Evolutionary conservation across 2,888 invertebrate species (phyloP), one percentile per base, ranked within the genome.

Genomic region (Cabera pusaria): DNA sequence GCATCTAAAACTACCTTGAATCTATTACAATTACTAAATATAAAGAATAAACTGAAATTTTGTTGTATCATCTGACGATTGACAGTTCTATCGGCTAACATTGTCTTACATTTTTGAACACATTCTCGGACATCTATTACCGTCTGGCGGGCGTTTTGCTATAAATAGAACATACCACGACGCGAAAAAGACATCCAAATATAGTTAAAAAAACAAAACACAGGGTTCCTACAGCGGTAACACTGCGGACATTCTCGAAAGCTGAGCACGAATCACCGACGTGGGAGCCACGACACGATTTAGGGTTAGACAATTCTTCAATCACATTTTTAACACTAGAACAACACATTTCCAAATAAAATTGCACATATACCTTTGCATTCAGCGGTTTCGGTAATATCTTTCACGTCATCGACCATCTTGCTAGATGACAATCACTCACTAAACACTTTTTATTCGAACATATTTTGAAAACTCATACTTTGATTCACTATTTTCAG

Each of bases 391-490:
- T 86, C 88, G 68, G 73, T 74, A 78, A 83, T 76, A 79, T 87
- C 79, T 81, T 76, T 83, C 85, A 84, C 87, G 82, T 88, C 88
- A 86, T 87, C 88, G 83, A 85, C 88, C 88, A 88, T 88, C 78
- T 88, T 88, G 88, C 85, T 80, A 70, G 80, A 81, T 86, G 85
- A 87, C 86, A 86, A 80, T 81, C 82, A 84, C 83, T 80, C 82
- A 85, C 84, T 57, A 74, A 72, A 72, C 87, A 87, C 85, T 87
- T 86, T 81, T 86, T 87, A 86, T 80, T 85, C 83, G 80, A 85
- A 84, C 86, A 87, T 87, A 84, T 87, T 84, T 86, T 81, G 82
- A 86, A 85, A 86, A 87, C 84, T 86, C 85, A 85, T 84, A 84
- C 77, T 86, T 70, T 84, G 81, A 77, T 86, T 85, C 87, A 88